phyloP scores from a whole-genome alignment of 2,888 invertebrate species.

The Pterobdella sp. region DNA sequence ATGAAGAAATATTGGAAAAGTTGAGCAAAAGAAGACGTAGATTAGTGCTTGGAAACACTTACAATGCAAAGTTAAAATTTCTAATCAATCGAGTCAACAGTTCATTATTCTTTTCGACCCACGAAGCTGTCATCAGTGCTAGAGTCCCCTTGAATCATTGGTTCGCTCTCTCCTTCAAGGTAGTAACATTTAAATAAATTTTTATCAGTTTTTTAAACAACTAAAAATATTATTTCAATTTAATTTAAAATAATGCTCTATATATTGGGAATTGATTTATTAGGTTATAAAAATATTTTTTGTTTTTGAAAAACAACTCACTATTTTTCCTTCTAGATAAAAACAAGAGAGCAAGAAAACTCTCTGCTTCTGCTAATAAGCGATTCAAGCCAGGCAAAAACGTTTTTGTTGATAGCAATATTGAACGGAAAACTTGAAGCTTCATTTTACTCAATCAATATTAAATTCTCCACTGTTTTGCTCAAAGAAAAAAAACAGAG shows the following conservation, averaged over 20 bases:
- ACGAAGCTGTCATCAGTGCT: not conserved
- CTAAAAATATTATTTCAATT: not conserved
- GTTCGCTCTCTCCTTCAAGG: not conserved
- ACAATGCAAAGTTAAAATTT: not conserved
- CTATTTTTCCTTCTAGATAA: not conserved
- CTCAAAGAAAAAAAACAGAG: not conserved
- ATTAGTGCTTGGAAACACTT: not conserved
- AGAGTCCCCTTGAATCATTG: not conserved
- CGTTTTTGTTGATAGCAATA: not conserved
- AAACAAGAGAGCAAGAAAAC: not conserved
- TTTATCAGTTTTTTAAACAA: not conserved
- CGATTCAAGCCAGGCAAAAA: not conserved
- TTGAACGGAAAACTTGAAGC: not conserved
- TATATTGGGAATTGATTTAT: too few relatives aligned
- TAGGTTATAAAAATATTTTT: too few relatives aligned
- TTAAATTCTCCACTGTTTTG: not conserved
- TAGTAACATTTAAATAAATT: not conserved
- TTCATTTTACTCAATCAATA: not conserved
- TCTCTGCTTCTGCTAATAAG: not conserved
- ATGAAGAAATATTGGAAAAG: not conserved
- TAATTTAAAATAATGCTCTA: not conserved
- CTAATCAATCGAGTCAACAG: conserved; percentile 2
- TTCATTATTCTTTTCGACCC: not conserved
- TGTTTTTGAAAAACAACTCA: not conserved
- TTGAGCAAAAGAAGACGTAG: not conserved